phyloP scores from a whole-genome alignment of 2,888 invertebrate genomes.

The Spatulosminthurus flaviceps region DNA sequence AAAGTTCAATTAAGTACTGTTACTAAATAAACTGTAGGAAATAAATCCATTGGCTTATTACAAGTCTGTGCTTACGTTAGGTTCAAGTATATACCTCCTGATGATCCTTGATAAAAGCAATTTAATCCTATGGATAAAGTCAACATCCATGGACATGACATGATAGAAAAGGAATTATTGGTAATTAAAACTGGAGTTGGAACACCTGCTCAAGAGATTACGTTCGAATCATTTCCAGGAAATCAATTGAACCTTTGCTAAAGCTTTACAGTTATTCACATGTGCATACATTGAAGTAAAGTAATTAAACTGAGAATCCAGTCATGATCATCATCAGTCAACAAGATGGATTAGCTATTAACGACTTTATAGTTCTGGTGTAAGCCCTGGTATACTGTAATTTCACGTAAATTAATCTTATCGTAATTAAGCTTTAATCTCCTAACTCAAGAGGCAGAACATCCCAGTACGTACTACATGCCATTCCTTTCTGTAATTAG shows the following conservation, averaged over 20 bases:
- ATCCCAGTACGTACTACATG: neutral
- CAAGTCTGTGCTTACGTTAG: too few species aligned
- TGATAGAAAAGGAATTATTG: neutral
- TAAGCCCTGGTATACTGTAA: neutral
- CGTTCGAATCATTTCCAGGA: conserved; percentile 1
- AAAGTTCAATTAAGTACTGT: too few species aligned
- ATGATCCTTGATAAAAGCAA: neutral
- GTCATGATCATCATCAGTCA: neutral
- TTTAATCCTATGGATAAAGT: neutral
- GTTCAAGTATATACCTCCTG: neutral
- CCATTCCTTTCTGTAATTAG: too few species aligned
- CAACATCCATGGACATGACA: neutral
- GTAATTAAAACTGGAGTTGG: conserved; percentile 13
- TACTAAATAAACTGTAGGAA: too few species aligned
- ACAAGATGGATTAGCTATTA: neutral
- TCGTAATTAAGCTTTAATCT: conserved; percentile 5
- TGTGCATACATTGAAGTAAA: too few species aligned
- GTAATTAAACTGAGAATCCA: conserved; percentile 1
- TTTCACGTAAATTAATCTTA: conserved; percentile 3
- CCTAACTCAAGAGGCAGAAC: neutral
- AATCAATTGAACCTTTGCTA: neutral
- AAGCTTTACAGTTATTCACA: too few species aligned
- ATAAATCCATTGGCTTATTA: too few species aligned
- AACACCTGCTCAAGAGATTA: neutral
- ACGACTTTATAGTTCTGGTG: neutral